Evolutionary conservation across 2,797 vertebrate species (phyloP), one percentile per base, ranked within the genome.

Genomic region (Dermochelys coriacea): DNA sequence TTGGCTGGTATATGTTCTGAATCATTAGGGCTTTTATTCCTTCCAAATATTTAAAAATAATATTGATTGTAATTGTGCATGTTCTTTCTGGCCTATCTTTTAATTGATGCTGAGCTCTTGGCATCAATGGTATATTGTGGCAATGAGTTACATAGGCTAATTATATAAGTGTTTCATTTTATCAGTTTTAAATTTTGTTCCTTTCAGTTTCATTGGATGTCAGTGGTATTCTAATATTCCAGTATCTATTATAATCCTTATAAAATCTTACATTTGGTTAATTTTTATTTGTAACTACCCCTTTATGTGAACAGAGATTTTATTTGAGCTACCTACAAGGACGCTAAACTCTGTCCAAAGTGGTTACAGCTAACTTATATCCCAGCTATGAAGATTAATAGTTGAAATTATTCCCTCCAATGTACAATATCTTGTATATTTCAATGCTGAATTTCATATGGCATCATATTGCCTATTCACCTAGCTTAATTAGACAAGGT

Each of bases 21-120:
- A 0, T 11, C 37, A 59, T 2, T 37, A 1, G 0, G 27, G 50
- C 82, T 82, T 85, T 2, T 3, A 41, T 41, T 9, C 0, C 5
- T 50, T 61, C n/a, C 9, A 68, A 21, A 37, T 68, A 31, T 75
- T 75, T 29, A 47, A 75, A 75, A 75, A 75, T 47, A 75, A 29
- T 25, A 75, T 34, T 4, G 52, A 23, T n/a, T 51, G 14, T 55
- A 80, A n/a, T 75, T 2, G 27, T n/a, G 11, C 18, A 88, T 41
- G 3, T 50, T 82, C 3, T 90, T 4, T 6, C 45, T 47, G 27
- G 41, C 3, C 2, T 29, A 4, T 75, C 82, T 82, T 34, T 68
- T 74, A 88, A 14, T 1, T 59, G 3, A 49, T 27, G 41, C 74
- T 12, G 64, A 16, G 82, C 64, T 82, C 52, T 80, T 88, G 27